phyloP scores from a whole-genome alignment of 2,888 invertebrate species.

The Drosophila imparisetae region DNA sequence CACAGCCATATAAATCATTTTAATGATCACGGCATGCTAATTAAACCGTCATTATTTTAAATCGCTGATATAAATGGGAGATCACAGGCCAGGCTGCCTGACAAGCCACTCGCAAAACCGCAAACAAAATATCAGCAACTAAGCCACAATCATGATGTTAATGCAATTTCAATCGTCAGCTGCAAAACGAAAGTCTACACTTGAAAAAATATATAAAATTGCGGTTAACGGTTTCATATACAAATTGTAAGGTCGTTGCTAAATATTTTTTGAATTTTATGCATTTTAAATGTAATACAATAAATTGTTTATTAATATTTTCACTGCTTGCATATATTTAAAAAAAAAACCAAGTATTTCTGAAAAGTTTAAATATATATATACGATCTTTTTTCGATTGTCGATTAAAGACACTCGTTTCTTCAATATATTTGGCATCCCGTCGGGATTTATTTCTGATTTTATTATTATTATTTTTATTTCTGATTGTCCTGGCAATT shows the following conservation, averaged over 20 bases:
- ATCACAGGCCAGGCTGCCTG: constrained; percentile 40
- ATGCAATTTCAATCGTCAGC: constrained; percentile 35
- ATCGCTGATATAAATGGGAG: constrained; percentile 45
- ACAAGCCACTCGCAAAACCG: constrained; percentile 27
- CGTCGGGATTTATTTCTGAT: background rate
- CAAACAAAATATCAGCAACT: constrained; percentile 17
- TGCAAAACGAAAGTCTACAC: constrained; percentile 9
- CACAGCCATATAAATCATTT: constrained; percentile 58
- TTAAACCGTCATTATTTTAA: constrained; percentile 64
- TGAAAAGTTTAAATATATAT: background rate
- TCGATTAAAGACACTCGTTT: background rate
- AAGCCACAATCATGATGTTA: constrained; percentile 52
- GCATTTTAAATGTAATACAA: background rate
- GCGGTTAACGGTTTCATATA: background rate
- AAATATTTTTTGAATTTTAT: background rate
- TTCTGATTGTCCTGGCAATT: background rate
- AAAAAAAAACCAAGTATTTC: background rate
- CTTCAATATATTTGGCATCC: background rate
- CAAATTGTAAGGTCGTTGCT: background rate
- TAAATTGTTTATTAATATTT: background rate
- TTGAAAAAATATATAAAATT: background rate
- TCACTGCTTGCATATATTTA: background rate
- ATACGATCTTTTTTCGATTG: background rate
- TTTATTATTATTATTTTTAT: background rate
- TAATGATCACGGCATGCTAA: constrained; percentile 47